Base-by-base conservation (phyloP, 2,113 vertebrate species). In the Acrocephalus kingi region DNA sequence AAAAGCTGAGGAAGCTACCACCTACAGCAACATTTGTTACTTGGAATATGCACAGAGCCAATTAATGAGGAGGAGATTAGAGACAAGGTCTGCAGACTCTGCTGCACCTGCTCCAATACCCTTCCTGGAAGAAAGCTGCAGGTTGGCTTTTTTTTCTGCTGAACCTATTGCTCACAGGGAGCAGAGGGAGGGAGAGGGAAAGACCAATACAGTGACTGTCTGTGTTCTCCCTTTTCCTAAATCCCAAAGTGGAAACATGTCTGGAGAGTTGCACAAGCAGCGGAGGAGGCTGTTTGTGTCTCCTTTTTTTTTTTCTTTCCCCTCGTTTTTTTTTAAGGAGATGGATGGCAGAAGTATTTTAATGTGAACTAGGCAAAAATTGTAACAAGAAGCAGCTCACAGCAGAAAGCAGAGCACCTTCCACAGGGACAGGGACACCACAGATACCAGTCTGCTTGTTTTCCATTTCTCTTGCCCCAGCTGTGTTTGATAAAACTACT, bases 1-100 rank as follows among this genome's bases (percentile, higher is more conserved):
- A 75, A 92, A 92, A 95, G 94, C 86, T 87, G 23, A 95, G 87
- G 94, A 89, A 91, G 83, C 91, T 94, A 78, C 91, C 91, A 91
- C 94, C 89, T 72, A 82, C 87, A 92, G 80, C 1, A n/a, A 64
- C 89, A 74, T 84, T 69, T 77, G 55, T 55, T 84, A 78, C 87
- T 71, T 61, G 68, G 84, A 91, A 92, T 91, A 48, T 59, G 64
- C 80, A 64, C 59, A 81, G 67, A 93, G 30, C 73, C 80, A 94
- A 46, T 95, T 92, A 96, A 92, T 84, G 27, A 95, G 94, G 88
- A 91, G 90, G 79, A 91, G 62, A 87, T 75, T 55, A 61, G 87
- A 94, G 84, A 84, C 69, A 81, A 75, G 43, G 39, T 87, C 83
- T 94, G 69, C 52, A 88, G 68, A 39, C 61, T 43, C 28, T 81